Evolutionary conservation across 2,797 vertebrate species (phyloP).

Genomic region (Micromesistius poutassou): DNA sequence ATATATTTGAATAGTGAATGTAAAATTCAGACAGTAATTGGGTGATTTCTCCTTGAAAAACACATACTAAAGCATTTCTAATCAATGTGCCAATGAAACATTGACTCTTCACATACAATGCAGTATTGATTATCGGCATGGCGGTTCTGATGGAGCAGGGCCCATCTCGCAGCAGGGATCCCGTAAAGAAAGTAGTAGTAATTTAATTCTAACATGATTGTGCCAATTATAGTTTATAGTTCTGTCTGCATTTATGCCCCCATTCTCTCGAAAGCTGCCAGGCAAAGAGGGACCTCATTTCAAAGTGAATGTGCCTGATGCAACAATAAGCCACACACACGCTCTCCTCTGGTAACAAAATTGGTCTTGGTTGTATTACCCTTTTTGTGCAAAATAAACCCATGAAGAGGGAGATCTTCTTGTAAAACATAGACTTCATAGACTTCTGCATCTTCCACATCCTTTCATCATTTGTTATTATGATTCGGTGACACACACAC

Average conservation of each 20-base stretch:
- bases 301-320: conserved; percentile 10
- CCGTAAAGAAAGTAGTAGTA: conserved; percentile 11
- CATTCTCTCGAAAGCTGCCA: conserved; percentile 24
- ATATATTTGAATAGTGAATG: background rate
- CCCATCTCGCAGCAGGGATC: background rate
- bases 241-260: conserved; percentile 37
- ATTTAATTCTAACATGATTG: conserved; percentile 38
- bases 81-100: background rate
- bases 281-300: conserved; percentile 20
- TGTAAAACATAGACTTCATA: background rate
- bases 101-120: background rate
- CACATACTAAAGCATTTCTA: background rate
- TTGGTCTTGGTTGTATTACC: conserved; percentile 5
- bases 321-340: conserved; percentile 4
- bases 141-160: background rate
- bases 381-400: background rate
- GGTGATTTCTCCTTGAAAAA: background rate
- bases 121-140: background rate
- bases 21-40: background rate
- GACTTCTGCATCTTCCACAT: background rate
- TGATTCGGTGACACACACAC: too few species aligned
- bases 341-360: conserved; percentile 26
- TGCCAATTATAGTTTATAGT: conserved; percentile 50
- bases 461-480: too few species aligned
- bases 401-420: background rate